phyloP scores from a whole-genome alignment of 2,113 vertebrate species.

The Stigmatopora nigra region DNA sequence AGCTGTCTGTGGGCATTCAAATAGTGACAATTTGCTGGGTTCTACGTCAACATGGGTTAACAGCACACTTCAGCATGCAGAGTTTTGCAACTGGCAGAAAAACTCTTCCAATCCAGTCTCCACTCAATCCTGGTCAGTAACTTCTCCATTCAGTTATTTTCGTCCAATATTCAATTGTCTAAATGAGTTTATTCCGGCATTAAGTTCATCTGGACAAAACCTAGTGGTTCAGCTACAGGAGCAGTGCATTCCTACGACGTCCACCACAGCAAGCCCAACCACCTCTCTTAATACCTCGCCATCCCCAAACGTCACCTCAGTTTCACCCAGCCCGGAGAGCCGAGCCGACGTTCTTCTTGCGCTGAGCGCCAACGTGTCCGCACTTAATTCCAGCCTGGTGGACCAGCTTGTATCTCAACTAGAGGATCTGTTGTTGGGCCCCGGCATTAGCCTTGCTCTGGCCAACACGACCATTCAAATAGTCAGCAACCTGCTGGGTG shows the following conservation, averaged over 20 bases:
- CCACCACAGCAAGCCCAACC: conserved; percentile 5
- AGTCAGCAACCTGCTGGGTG: conserved; percentile 77
- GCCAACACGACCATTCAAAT: conserved; percentile 67
- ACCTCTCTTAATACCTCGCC: conserved; percentile 14
- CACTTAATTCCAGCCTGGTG: conserved; percentile 67
- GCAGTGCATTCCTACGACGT: conserved; percentile 8
- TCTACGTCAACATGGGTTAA: neutral
- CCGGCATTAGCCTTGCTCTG: conserved; percentile 62
- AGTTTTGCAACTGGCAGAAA: conserved; percentile 25
- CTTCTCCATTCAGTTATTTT: neutral
- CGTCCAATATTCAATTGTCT: neutral
- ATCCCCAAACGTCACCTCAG: neutral
- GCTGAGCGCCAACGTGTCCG: conserved; percentile 37
- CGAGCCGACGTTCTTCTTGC: conserved; percentile 45
- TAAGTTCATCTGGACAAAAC: conserved; percentile 36
- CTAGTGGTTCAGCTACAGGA: conserved; percentile 31
- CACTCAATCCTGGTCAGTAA: neutral
- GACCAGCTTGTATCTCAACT: conserved; percentile 72
- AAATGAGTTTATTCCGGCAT: neutral
- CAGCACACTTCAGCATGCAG: neutral
- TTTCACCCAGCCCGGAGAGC: neutral
- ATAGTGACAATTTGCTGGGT: neutral
- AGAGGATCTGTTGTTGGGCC: conserved; percentile 69
- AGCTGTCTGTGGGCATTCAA: conserved; percentile 52
- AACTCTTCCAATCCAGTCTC: neutral